A percentile compares a stretch with the other conserved stretches of the same genome.
Conservation (phyloP, 2,113 vertebrate species). For the Origma solitaria region DNA sequence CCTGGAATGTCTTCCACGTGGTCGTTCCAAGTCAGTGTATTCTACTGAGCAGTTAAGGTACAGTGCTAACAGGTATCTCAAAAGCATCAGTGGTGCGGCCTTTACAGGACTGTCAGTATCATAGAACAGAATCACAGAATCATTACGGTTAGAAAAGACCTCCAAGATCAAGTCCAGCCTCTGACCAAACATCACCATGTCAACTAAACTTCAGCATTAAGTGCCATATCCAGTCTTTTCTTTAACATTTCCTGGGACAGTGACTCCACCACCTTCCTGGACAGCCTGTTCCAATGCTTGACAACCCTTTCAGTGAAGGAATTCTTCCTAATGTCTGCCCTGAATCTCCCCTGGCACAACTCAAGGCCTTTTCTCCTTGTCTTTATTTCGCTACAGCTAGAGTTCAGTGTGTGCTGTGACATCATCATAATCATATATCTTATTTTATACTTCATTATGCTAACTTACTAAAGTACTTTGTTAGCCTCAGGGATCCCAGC, state of each 20-base stretch:
- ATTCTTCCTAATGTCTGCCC: neutral
- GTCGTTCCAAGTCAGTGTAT: neutral
- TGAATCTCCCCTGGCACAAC: neutral
- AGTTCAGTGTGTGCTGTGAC: neutral
- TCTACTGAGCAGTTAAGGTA: neutral
- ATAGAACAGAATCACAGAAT: too few relatives aligned
- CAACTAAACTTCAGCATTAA: neutral
- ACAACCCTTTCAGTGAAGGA: neutral
- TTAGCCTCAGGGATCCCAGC: neutral
- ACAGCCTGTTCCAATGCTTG: neutral
- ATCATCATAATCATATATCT: neutral
- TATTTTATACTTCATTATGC: neutral
- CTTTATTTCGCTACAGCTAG: neutral
- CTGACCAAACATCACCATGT: neutral
- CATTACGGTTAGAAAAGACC: neutral
- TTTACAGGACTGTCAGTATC: neutral
- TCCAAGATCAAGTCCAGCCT: rapidly evolving
- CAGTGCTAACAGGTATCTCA: neutral
- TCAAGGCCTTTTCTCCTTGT: neutral
- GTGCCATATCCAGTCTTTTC: neutral
- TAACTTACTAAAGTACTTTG: neutral
- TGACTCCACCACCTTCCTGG: neutral
- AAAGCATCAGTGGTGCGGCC: neutral
- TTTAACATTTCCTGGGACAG: neutral
- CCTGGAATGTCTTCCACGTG: neutral